Conservation (phyloP, 1,140 invertebrate genomes). For the Anthonomus grandis region DNA sequence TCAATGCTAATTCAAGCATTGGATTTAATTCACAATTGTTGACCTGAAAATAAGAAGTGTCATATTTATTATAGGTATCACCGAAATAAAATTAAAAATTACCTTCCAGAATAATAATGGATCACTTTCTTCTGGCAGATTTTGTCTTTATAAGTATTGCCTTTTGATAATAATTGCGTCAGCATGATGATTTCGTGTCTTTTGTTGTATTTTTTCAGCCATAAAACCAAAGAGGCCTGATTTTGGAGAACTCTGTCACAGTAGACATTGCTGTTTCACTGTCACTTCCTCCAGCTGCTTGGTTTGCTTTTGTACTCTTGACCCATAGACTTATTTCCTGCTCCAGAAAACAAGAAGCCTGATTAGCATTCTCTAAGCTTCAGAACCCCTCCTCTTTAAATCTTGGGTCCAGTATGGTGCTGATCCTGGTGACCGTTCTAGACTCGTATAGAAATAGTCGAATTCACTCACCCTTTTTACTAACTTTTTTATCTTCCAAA, state of each 20-base stretch:
- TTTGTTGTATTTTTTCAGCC: neutral
- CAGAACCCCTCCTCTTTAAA: slow-evolving; percentile 20
- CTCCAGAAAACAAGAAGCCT: slow-evolving; percentile 12
- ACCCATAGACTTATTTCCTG: slow-evolving; percentile 13
- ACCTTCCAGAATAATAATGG: slow-evolving; percentile 17
- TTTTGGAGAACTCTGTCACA: neutral
- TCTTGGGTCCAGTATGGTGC: slow-evolving; percentile 14
- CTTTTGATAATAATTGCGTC: slow-evolving; percentile 11
- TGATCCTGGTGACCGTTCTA: slow-evolving; percentile 10
- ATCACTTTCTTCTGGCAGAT: neutral
- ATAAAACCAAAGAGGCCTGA: slow-evolving; percentile 5
- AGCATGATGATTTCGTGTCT: slow-evolving; percentile 3
- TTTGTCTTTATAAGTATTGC: slow-evolving; percentile 11
- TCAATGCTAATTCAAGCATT: neutral
- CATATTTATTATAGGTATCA: neutral
- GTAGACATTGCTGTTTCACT: neutral
- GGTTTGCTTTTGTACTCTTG: slow-evolving; percentile 1
- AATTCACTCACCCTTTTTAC: no score
- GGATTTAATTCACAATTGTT: slow-evolving; percentile 1
- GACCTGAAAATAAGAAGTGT: neutral
- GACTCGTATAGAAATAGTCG: slow-evolving; percentile 21
- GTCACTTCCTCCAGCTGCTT: neutral
- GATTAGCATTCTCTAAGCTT: slow-evolving; percentile 11
- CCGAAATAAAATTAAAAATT: neutral
- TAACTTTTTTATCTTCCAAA: no score